These are phyloP conservation scores for Halcyon leucocephala DNA, from an alignment of 2,797 vertebrate species.

Conservation along the genomic window DNA sequence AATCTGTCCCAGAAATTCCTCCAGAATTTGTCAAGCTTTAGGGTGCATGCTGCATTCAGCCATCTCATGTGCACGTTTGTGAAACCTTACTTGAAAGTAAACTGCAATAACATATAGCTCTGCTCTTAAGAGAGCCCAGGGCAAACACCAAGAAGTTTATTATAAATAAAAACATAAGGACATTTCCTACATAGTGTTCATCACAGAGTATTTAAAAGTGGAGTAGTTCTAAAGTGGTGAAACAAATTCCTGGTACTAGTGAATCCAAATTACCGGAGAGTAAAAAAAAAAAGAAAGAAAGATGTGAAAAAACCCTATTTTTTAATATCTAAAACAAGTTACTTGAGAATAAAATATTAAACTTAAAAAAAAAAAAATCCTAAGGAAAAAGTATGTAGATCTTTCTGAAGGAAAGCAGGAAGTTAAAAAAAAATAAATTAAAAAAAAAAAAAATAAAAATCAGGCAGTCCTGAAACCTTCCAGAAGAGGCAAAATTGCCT, in stretches of 20 bases:
- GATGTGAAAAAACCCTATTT: too few species aligned
- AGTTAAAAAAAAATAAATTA: not conserved
- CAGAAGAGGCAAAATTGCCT: not conserved
- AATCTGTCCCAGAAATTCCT: not conserved
- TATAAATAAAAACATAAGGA: not conserved
- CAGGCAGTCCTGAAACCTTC: not conserved
- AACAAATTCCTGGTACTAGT: not conserved
- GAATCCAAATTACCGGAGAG: too few species aligned
- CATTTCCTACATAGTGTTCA: not conserved
- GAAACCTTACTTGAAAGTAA: not conserved
- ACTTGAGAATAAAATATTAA: not conserved
- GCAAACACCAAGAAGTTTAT: not conserved
- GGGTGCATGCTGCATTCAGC: not conserved
- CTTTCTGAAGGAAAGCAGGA: not conserved
- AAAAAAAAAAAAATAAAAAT: not conserved
- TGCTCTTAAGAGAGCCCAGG: not conserved
- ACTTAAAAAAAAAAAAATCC: not conserved
- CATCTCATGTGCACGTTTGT: not conserved
- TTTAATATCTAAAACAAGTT: not conserved
- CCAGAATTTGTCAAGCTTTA: not conserved
- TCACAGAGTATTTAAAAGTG: not conserved
- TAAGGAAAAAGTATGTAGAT: not conserved
- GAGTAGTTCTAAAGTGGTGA: not conserved
- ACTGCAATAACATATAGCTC: not conserved
- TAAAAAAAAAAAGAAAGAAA: not conserved